Conservation (phyloP, 2,113 vertebrate species). For the Heterotis niloticus region DNA sequence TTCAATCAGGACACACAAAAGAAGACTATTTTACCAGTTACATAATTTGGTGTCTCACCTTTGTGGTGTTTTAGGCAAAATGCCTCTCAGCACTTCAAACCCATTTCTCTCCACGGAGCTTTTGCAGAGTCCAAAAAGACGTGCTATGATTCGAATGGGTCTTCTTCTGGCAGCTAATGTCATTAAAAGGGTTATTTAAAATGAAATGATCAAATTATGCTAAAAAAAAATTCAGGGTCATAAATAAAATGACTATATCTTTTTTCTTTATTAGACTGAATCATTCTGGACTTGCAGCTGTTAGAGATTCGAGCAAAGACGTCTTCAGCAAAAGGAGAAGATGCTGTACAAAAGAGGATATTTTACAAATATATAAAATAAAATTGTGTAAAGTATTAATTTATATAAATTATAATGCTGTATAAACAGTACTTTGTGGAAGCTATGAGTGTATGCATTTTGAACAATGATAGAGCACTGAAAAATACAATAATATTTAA, state of each 20-base stretch:
- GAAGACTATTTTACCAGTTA: too few species aligned
- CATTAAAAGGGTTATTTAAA: too few species aligned
- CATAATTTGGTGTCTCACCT: too few species aligned
- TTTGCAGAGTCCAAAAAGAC: too few species aligned
- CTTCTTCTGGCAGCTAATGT: too few species aligned
- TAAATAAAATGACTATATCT: background rate
- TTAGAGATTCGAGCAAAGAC: constrained; percentile 33
- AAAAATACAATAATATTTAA: constrained; percentile 73
- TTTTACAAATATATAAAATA: constrained; percentile 69
- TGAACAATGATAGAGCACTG: constrained; percentile 65
- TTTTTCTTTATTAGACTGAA: constrained; percentile 13
- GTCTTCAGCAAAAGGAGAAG: constrained; percentile 65
- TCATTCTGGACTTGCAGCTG: background rate
- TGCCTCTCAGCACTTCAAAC: too few species aligned
- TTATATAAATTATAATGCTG: constrained; percentile 54
- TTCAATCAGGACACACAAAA: too few species aligned
- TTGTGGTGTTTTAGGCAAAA: too few species aligned
- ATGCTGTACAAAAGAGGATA: constrained; percentile 52
- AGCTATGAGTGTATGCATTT: constrained; percentile 71
- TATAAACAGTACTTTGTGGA: constrained; percentile 59
- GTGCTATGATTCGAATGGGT: too few species aligned
- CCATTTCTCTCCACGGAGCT: too few species aligned
- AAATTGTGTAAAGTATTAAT: constrained; percentile 69
- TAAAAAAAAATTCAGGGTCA: background rate
- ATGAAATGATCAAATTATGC: background rate